A percentile compares a stretch with the other conserved stretches of the same genome.
These are phyloP conservation scores for Tiaroga cobitis DNA, from an alignment of 2,797 vertebrate species.

Conservation along the genomic window DNA sequence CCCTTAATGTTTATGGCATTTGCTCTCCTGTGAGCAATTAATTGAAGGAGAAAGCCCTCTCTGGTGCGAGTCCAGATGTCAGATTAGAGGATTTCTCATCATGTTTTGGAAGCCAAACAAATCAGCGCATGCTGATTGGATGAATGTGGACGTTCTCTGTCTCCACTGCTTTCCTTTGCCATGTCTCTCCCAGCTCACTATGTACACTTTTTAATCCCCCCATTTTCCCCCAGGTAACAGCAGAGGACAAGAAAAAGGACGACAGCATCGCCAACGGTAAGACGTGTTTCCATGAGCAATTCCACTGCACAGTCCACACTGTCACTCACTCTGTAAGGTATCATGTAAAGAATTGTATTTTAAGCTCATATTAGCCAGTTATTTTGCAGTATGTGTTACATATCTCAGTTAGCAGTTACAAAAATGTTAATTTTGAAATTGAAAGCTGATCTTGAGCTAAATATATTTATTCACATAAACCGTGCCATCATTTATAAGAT, in stretches of 20 bases:
- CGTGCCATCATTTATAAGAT: slow-evolving; percentile 20
- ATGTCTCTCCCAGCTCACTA: slow-evolving; percentile 31
- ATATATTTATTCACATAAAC: slow-evolving; percentile 1
- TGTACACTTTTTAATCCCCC: slow-evolving; percentile 26
- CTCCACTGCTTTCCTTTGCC: slow-evolving; percentile 49
- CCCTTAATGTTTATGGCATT: background rate
- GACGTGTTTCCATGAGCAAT: background rate
- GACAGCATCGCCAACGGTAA: slow-evolving; percentile 69
- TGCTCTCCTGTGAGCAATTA: slow-evolving; percentile 3
- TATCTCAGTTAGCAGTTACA: background rate
- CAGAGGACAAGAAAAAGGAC: slow-evolving; percentile 76
- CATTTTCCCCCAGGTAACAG: slow-evolving; percentile 73
- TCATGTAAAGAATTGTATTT: background rate
- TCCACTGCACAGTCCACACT: slow-evolving; percentile 15
- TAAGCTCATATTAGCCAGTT: background rate
- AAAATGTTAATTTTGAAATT: background rate
- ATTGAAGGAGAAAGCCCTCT: slow-evolving; percentile 30
- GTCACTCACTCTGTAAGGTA: slow-evolving; percentile 35
- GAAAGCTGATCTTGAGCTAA: background rate
- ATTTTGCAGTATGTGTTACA: background rate
- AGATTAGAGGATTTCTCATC: slow-evolving; percentile 33
- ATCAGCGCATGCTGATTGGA: slow-evolving; percentile 33
- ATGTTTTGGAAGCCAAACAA: slow-evolving; percentile 9
- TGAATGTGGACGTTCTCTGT: slow-evolving; percentile 37
- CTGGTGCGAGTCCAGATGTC: slow-evolving; percentile 32